Evolutionary conservation across 1,140 invertebrate genomes (phyloP).

Genomic region (Diorhabda carinulata): DNA sequence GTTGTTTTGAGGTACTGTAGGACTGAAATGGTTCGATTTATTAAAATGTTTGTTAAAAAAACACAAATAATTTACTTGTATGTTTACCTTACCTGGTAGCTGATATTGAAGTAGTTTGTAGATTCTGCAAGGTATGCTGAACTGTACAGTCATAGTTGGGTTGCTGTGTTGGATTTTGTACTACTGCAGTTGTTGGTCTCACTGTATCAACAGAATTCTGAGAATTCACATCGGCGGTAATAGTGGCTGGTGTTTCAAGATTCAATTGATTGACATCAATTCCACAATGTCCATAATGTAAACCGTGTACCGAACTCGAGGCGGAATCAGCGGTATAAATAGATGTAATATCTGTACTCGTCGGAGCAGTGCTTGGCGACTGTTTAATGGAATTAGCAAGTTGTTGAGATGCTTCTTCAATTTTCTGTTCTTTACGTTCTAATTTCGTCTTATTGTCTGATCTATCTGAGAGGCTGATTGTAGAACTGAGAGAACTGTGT

Average conservation of each 20-base stretch:
- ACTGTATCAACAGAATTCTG: constrained; percentile 68
- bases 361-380: constrained; percentile 52
- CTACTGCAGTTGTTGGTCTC: constrained; percentile 50
- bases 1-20: constrained; percentile 30
- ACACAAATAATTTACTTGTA: too few species aligned
- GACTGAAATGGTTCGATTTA: constrained; percentile 6
- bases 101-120: constrained; percentile 45
- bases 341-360: constrained; percentile 63
- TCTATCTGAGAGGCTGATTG: not conserved
- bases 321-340: constrained; percentile 81
- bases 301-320: constrained; percentile 77
- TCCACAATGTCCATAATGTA: constrained; percentile 76
- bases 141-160: constrained; percentile 57
- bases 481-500: not conserved
- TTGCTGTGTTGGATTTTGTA: constrained; percentile 53
- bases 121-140: constrained; percentile 55
- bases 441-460: constrained; percentile 3
- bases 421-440: constrained; percentile 19
- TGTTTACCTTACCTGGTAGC: not conserved
- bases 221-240: constrained; percentile 77
- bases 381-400: constrained; percentile 49
- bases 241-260: constrained; percentile 81
- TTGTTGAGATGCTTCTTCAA: constrained; percentile 8
- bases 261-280: constrained; percentile 78
- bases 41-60: too few species aligned